phyloP scores from a whole-genome alignment of 2,797 vertebrate genomes.

The Eulemur coronatus region DNA sequence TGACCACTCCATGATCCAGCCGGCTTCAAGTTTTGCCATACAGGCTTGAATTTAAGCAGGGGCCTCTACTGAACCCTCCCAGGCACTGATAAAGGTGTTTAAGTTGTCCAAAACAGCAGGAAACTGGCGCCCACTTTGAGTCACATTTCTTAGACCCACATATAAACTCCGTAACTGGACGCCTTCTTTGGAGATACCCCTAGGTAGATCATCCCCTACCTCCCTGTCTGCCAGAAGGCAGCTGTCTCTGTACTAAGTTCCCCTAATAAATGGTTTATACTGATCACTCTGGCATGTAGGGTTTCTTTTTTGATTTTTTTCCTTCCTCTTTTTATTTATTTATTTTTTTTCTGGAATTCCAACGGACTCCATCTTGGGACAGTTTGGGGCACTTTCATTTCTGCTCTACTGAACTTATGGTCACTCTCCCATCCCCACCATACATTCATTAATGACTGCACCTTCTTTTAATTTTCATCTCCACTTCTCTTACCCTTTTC shows the following conservation, averaged over 20 bases:
- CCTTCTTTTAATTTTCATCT: not conserved
- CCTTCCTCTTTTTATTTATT: too few relatives aligned
- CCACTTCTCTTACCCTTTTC: not conserved
- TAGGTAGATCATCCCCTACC: not conserved
- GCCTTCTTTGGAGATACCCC: too few relatives aligned
- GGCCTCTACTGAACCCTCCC: not conserved
- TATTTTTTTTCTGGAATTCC: not conserved
- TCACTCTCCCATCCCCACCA: not conserved
- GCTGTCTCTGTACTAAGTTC: not conserved
- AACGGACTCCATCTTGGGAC: rapidly evolving
- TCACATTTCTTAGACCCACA: not conserved
- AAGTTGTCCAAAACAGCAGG: not conserved
- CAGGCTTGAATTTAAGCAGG: not conserved
- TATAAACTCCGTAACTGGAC: not conserved
- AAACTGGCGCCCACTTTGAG: not conserved
- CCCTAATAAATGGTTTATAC: not conserved
- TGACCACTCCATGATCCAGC: not conserved
- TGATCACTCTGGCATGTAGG: too few relatives aligned
- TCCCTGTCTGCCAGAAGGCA: not conserved
- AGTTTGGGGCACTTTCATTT: not conserved
- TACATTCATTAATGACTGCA: not conserved
- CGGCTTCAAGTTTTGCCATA: not conserved
- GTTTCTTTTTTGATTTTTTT: not conserved
- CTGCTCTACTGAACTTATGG: not conserved
- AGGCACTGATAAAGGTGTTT: not conserved